Base-by-base conservation (phyloP, 2,888 invertebrate genomes). In the Drosophila sordidapex region DNA sequence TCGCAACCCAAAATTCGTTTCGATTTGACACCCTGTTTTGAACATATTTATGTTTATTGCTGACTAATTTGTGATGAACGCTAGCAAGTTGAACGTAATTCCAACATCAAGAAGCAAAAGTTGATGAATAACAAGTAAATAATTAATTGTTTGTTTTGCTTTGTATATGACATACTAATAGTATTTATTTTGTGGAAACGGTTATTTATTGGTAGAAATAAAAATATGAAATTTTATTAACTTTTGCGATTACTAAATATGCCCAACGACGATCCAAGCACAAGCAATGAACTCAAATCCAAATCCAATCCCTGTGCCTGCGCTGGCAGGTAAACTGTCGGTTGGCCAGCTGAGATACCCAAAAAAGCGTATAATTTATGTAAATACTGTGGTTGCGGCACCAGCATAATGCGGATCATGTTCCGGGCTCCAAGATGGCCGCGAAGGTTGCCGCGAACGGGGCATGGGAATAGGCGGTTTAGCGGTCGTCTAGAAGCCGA, bases 331-430 rank as follows among this genome's bases (percentile, higher is more conserved):
- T 63, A 57, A 31, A 10, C 36, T 13, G 61, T 40, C 56, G 60
- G 74, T 70, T 77, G 76, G 62, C 74, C 66, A 59, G 66, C 48
- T 51, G 40, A 75, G 73, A 76, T 67, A 63, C 74, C 71, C 76
- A 84, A 90, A 29, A 76, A 76, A 81, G 81, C 77, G 76, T 81
- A 89, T 91, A 92, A 92, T 92, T 91, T 91, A 92, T 92, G 91
- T 88, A 90, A 91, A 91, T 91, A 73, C 72, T 56, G 70, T 81
- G 82, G 83, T 29, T 43, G 56, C 58, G 46, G 62, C 65, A 77
- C 78, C 87, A 89, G 78, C 87, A 78, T 87, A 70, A 64, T 76
- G 65, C 63, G 53, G 67, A 71, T 76, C 79, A 43, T 36, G 60
- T 58, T 48, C 21, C 36, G 29, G 69, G 51, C 63, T 58, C 46